A percentile compares a stretch with the other conserved stretches of the same genome.
Conservation (phyloP, 1,140 invertebrate genomes). For the Elymnias hypermnestra region DNA sequence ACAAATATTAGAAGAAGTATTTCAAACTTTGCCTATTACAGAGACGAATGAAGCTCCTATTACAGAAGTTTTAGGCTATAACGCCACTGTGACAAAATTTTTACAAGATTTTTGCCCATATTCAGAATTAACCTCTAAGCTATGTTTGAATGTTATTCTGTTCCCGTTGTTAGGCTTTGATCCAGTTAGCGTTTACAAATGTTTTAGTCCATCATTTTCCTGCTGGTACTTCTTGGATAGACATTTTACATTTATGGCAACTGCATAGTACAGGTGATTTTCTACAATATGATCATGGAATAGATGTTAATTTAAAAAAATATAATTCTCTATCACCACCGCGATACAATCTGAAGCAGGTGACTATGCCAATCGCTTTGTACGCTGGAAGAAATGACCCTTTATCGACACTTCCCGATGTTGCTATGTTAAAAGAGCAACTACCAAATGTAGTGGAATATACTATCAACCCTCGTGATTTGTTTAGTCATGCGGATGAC, state of each 20-base stretch:
- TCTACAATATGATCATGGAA: slow-evolving; percentile 70
- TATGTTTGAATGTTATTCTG: slow-evolving; percentile 8
- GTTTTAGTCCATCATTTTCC: slow-evolving; percentile 17
- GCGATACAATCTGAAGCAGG: slow-evolving; percentile 70
- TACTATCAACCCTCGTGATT: slow-evolving; percentile 10
- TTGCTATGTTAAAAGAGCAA: slow-evolving; percentile 53
- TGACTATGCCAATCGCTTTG: slow-evolving; percentile 75
- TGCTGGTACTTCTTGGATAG: too few relatives aligned
- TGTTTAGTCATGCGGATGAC: slow-evolving; percentile 32
- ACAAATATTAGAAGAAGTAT: too few relatives aligned
- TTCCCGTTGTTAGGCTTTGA: slow-evolving; percentile 22
- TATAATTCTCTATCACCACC: slow-evolving; percentile 74
- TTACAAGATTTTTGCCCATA: not conserved
- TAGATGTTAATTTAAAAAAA: slow-evolving; percentile 51
- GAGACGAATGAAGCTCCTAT: too few relatives aligned
- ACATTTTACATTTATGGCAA: slow-evolving; percentile 78
- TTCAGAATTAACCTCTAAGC: slow-evolving; percentile 3
- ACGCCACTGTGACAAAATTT: too few relatives aligned
- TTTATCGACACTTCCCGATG: slow-evolving; percentile 74
- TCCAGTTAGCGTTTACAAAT: slow-evolving; percentile 12
- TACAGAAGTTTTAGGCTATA: too few relatives aligned
- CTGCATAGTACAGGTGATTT: slow-evolving; percentile 58
- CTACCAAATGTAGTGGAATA: slow-evolving; percentile 61
- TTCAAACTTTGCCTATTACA: too few relatives aligned
- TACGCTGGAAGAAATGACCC: slow-evolving; percentile 78